Evolutionary conservation across 2,113 vertebrate species (phyloP), one percentile per base, ranked within the genome.

Genomic region (Phainopepla nitens): DNA sequence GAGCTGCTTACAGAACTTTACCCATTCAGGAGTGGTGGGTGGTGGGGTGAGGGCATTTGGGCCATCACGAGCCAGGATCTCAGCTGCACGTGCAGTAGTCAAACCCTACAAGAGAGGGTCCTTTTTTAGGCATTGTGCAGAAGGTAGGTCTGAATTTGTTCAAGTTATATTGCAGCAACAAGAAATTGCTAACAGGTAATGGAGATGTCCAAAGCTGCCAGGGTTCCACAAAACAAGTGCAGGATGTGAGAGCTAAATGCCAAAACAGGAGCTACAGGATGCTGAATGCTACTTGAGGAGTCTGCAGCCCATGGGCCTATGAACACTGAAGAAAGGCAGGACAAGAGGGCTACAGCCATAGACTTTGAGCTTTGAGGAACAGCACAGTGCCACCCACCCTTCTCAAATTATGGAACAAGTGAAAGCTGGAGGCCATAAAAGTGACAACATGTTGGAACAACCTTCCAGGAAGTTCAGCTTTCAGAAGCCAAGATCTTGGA

Each of bases 1-100:
- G 27, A 99, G 98, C 97, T 99, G 99, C 96, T 97, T 98, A 54
- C 99, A 99, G 97, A 99, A 99, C 94, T 99, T 99, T 9, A 99
- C 96, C 99, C 99, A 99, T 86, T 99, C 99, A 4, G 99, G 99
- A 23, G 99, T 99, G 6, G 99, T 99, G 44, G 99, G 99, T 20
- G 99, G 99, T 3, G 99, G 99, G 0, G 99, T 99, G 50, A 99
- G 98, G 68, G 99, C 91, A 10, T 99, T 99, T 5, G 99, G 99
- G 20, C 99, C 99, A 42, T 99, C 99, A 22, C 99, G 98, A 69
- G 98, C 98, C 78, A 99, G 97, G 96, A 99, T 98, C 97, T 99
- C 99, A 61, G 98, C 99, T 51, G 98, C 99, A 88, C 98, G 98
- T 18, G 98, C 86, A n/a, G 94, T 7, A 64, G 98, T 98, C 66